Conservation (phyloP, 2,888 invertebrate genomes). For the Nesidiocoris tenuis region DNA sequence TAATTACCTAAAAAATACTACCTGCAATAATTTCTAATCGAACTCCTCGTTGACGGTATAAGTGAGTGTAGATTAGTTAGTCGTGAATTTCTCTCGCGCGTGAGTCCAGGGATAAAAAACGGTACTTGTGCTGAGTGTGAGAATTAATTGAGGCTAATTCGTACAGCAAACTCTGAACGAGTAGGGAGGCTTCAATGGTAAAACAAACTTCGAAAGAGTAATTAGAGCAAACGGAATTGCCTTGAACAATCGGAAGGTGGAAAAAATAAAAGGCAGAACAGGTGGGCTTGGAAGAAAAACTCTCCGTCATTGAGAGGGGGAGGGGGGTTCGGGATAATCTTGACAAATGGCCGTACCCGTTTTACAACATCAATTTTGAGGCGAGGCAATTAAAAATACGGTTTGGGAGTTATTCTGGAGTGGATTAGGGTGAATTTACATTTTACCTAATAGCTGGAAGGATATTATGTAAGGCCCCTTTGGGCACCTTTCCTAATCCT, state of each 20-base stretch:
- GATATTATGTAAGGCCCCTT: background rate
- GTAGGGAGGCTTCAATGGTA: background rate
- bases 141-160: background rate
- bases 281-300: background rate
- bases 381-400: conserved; percentile 35
- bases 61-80: no score
- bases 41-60: no score
- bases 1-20: no score
- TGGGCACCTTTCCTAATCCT: background rate
- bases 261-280: background rate
- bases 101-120: no score
- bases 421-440: background rate
- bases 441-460: background rate
- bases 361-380: conserved; percentile 34
- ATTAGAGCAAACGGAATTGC: background rate
- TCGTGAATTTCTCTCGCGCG: no score
- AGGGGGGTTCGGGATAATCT: conserved; percentile 6
- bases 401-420: conserved; percentile 1
- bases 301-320: conserved; percentile 16
- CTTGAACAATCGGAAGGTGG: background rate
- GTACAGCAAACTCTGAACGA: background rate
- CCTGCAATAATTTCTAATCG: no score
- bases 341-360: conserved; percentile 29
- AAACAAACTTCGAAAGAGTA: background rate
- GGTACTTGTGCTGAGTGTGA: no score